Base-by-base conservation (phyloP, 1,140 invertebrate species). In the Limonius californicus region DNA sequence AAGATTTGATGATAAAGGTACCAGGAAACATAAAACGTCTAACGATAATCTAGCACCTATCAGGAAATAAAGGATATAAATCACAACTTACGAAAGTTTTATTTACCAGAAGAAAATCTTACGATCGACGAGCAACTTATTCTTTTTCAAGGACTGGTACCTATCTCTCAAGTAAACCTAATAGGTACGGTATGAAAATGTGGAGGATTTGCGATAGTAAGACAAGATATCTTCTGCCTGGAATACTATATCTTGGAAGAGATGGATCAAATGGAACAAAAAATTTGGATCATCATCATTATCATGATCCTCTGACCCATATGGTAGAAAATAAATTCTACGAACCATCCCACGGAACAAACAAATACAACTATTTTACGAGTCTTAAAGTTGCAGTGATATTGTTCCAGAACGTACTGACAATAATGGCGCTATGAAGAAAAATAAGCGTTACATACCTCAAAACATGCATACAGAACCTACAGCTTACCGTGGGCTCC, bases 141-240 rank as follows among this genome's bases (percentile, higher is more conserved):
- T n/a, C n/a, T n/a, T n/a, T n/a, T n/a, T n/a, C n/a, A n/a, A n/a
- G n/a, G n/a, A n/a, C n/a, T n/a, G n/a, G 72, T 68, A 58, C 42
- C 32, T 58, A 58, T 18, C 73, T 81, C 9, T 72, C 73, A 7
- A 69, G 64, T 39, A 80, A 79, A 70, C 77, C 77, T 8, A 67
- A 68, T 59, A 79, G 76, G 62, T 79, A 77, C 66, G 77, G 73
- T 7, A 72, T 78, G 54, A 79, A 79, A 68, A 58, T 70, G 35
- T 72, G 45, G 58, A 50, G 57, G 57, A 53, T 63, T 16, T 63
- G 47, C 54, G 62, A 63, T 45, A 15, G 7, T 14, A 18, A 45
- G n/a, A 45, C 43, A 45, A 18, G n/a, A n/a, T n/a, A n/a, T n/a
- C n/a, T n/a, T n/a, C 15, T 45, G 43, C 7, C 12, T 45, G 43